These are phyloP conservation scores for Sylvietta virens DNA, from an alignment of 2,113 vertebrate species.

Conservation along the genomic window DNA sequence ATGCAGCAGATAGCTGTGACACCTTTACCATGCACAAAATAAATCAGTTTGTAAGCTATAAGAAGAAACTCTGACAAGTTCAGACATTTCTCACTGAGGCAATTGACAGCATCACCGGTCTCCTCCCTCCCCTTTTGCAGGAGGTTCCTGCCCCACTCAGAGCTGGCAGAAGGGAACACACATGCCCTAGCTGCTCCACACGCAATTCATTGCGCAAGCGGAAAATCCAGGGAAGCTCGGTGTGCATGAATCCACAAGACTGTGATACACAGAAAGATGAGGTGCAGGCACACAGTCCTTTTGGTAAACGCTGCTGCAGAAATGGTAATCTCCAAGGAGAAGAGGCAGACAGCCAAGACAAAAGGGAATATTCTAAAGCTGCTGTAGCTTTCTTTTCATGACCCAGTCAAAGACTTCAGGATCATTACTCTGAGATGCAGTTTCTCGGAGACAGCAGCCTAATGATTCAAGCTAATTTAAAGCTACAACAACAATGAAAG, in stretches of 20 bases:
- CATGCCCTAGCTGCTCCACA: background rate
- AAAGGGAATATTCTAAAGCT: background rate
- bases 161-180: background rate
- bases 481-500: background rate
- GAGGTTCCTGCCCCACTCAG: background rate
- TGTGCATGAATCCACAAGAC: background rate
- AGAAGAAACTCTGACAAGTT: conserved; percentile 24
- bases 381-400: background rate
- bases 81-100: conserved; percentile 4
- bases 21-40: background rate
- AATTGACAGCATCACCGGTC: background rate
- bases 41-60: background rate
- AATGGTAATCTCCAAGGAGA: background rate
- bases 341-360: background rate
- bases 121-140: conserved; percentile 4
- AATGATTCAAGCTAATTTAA: background rate
- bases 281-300: background rate
- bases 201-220: rapidly evolving
- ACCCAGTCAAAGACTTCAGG: background rate
- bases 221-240: background rate
- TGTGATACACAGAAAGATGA: background rate
- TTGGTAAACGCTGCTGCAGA: background rate
- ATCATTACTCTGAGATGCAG: background rate
- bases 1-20: background rate
- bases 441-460: background rate